phyloP scores from a whole-genome alignment of 2,113 vertebrate species.

The Corythornis vintsioides region DNA sequence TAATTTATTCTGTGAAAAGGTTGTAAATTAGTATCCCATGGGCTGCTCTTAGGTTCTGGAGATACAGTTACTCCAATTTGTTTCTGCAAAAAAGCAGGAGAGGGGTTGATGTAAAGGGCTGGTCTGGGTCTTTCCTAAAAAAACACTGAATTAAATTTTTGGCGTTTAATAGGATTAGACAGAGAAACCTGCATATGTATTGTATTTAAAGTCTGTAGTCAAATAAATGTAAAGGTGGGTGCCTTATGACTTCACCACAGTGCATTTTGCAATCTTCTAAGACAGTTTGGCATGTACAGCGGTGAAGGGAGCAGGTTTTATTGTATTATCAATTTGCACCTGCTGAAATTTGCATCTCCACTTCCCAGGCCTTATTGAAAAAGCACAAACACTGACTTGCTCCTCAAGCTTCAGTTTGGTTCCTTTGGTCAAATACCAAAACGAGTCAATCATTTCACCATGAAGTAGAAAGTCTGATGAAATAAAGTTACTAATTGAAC shows the following conservation, averaged over 20 bases:
- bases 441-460: not conserved
- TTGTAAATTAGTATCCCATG: not conserved
- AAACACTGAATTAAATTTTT: not conserved
- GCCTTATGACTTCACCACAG: not conserved
- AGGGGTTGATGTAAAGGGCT: not conserved
- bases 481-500: not conserved
- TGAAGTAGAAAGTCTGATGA: not conserved
- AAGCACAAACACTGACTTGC: not conserved
- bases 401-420: not conserved
- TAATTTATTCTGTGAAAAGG: not conserved
- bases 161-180: not conserved
- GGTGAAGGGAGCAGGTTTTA: not conserved
- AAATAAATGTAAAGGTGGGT: not conserved
- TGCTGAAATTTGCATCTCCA: not conserved
- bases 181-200: not conserved
- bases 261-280: not conserved
- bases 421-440: not conserved
- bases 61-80: not conserved
- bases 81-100: not conserved
- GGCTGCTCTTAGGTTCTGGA: not conserved
- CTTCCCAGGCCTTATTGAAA: not conserved
- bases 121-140: not conserved
- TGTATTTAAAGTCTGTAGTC: not conserved
- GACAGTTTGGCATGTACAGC: not conserved
- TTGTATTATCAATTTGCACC: not conserved